Evolutionary conservation across 2,797 vertebrate species (phyloP).

Genomic region (Staurois parvus): DNA sequence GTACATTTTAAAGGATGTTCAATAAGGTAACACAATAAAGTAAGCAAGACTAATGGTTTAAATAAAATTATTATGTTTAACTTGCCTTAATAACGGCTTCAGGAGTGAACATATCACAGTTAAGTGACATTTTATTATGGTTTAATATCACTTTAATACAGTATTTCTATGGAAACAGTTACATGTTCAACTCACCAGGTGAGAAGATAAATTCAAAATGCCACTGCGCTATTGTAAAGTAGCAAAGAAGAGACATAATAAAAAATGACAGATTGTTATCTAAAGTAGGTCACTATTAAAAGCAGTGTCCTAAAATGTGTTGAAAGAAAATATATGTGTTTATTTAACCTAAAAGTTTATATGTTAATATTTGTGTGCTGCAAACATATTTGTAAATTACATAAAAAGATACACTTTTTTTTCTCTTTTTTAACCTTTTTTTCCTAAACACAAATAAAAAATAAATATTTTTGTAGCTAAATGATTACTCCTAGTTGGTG

Average conservation of each 20-base stretch:
- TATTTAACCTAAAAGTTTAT: neutral
- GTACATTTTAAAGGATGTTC: too few relatives aligned
- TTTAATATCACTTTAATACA: conserved; percentile 13
- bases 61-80: neutral
- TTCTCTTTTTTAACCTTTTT: neutral
- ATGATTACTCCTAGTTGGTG: too few relatives aligned
- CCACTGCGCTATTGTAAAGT: neutral
- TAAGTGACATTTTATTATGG: neutral
- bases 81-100: neutral
- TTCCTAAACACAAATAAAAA: neutral
- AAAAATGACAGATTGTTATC: conserved; percentile 29
- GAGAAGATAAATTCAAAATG: conserved; percentile 18
- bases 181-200: conserved; percentile 18
- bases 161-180: conserved; percentile 32
- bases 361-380: neutral
- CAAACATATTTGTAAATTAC: neutral
- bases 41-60: neutral
- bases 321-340: neutral
- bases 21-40: too few relatives aligned
- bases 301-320: conserved; percentile 22
- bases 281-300: conserved; percentile 31
- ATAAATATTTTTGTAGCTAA: neutral
- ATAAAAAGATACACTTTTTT: neutral
- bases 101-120: neutral
- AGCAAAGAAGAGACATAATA: conserved; percentile 25